These are phyloP conservation scores for Catamblyrhynchus diadema DNA, from an alignment of 2,797 vertebrate species.

Conservation along the genomic window DNA sequence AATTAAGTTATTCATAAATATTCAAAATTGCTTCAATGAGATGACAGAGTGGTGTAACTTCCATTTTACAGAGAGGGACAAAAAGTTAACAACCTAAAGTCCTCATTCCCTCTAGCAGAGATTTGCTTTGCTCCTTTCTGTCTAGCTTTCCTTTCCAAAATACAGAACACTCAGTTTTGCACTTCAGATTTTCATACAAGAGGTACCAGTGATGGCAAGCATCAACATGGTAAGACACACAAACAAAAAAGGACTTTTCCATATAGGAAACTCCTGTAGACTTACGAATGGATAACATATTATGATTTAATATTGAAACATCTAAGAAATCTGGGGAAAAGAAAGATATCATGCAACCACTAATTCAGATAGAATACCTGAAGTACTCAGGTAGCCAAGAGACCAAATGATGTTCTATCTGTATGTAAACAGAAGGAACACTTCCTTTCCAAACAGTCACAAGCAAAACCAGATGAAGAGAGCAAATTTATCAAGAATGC, in stretches of 20 bases:
- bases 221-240: not conserved
- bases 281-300: rapidly evolving
- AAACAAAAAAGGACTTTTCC: not conserved
- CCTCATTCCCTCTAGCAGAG: not conserved
- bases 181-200: not conserved
- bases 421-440: not conserved
- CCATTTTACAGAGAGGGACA: not conserved
- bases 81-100: not conserved
- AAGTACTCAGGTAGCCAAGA: not conserved
- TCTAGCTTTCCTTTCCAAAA: not conserved
- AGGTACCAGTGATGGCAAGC: not conserved
- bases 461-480: not conserved
- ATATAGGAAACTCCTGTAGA: not conserved
- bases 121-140: not conserved
- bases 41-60: not conserved
- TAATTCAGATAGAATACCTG: not conserved
- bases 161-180: not conserved
- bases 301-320: not conserved
- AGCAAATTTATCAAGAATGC: not conserved
- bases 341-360: not conserved
- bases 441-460: not conserved
- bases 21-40: not conserved
- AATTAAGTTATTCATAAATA: not conserved
- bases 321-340: not conserved
- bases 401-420: not conserved